These are phyloP conservation scores for Petaurus breviceps DNA, from an alignment of 2,113 vertebrate species.

Conservation along the genomic window DNA sequence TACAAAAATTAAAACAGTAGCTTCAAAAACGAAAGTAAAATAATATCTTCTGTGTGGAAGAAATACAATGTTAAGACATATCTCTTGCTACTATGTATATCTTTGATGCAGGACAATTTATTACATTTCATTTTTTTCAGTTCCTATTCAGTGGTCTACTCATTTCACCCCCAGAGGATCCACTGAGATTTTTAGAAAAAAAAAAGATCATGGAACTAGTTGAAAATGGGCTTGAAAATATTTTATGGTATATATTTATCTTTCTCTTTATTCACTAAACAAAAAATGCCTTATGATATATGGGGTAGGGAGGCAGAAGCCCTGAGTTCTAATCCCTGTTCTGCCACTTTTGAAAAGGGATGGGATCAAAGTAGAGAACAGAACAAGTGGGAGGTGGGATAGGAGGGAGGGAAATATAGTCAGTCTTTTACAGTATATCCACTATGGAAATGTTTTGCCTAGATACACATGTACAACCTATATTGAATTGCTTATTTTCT, in stretches of 20 bases:
- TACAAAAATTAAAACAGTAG: neutral
- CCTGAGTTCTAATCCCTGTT: neutral
- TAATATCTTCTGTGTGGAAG: neutral
- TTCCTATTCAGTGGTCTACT: conserved; percentile 80
- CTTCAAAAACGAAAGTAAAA: neutral
- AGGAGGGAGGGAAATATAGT: too few species aligned
- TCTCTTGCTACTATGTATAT: neutral
- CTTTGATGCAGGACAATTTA: conserved; percentile 15
- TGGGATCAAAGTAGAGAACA: too few species aligned
- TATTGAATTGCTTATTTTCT: too few species aligned
- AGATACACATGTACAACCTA: too few species aligned
- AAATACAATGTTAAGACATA: neutral
- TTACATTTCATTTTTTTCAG: conserved; percentile 60
- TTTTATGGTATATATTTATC: conserved; percentile 73
- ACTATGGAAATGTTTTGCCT: too few species aligned
- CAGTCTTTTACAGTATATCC: too few species aligned
- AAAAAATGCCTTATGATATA: neutral
- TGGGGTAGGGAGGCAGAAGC: neutral
- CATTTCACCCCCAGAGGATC: conserved; percentile 78
- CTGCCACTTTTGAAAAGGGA: neutral
- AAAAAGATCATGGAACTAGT: conserved; percentile 82
- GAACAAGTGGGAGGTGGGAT: too few species aligned
- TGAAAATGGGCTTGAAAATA: conserved; percentile 72
- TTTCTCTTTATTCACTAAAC: neutral
- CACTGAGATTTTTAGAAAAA: conserved; percentile 81